phyloP scores from a whole-genome alignment of 2,888 invertebrate genomes.

The Leptopilina myrica region DNA sequence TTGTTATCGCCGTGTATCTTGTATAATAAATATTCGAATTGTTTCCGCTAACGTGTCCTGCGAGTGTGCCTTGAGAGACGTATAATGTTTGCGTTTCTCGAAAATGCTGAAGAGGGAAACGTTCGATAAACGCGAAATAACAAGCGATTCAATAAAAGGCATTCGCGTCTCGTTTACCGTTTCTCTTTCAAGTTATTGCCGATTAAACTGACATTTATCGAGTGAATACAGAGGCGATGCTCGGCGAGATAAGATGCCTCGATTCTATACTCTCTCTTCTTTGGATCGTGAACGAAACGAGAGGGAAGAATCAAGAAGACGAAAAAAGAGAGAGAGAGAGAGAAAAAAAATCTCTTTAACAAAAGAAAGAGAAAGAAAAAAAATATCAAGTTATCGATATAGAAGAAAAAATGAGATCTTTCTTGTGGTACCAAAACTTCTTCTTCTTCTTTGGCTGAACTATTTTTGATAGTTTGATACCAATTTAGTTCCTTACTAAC shows the following conservation, averaged over 20 bases:
- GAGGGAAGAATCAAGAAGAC: background rate
- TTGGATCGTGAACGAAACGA: slow-evolving; percentile 4
- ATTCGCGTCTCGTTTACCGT: slow-evolving; percentile 41
- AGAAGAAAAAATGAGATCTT: no score
- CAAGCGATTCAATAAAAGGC: slow-evolving; percentile 41
- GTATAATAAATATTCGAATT: slow-evolving; percentile 15
- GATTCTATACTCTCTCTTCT: slow-evolving; percentile 4
- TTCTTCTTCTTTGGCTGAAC: no score
- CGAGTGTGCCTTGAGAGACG: background rate
- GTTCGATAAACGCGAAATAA: slow-evolving; percentile 39
- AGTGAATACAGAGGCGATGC: slow-evolving; percentile 39
- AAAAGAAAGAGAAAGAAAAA: background rate
- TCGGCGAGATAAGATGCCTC: slow-evolving; percentile 34
- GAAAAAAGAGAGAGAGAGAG: background rate
- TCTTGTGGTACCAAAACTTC: no score
- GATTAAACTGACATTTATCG: slow-evolving; percentile 41
- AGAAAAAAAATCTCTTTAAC: background rate
- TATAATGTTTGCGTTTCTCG: slow-evolving; percentile 23
- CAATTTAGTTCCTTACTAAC: no score
- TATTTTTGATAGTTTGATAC: no score
- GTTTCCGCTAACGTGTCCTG: slow-evolving; percentile 10
- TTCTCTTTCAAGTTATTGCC: slow-evolving; percentile 35
- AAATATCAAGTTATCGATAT: background rate
- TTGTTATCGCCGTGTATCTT: background rate
- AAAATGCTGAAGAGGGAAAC: slow-evolving; percentile 31